Evolutionary conservation across 2,888 invertebrate genomes (phyloP), one percentile per base, ranked within the genome.

Genomic region (Mystacides longicornis): DNA sequence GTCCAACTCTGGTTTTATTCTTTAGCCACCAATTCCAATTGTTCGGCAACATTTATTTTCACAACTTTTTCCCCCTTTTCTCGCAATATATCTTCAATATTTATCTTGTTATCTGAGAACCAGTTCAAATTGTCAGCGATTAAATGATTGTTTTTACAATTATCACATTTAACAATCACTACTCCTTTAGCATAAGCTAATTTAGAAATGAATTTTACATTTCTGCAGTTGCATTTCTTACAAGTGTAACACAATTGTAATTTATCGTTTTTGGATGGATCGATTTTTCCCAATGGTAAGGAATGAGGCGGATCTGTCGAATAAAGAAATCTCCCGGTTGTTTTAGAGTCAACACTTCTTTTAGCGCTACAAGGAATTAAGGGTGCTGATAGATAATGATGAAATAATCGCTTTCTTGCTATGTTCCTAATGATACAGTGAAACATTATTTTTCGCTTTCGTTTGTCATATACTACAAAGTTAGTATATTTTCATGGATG

Each of bases 121-220:
- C 97, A 98, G 61, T 89, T 89, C 1, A 98, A 77, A 71, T 98
- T 95, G 68, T 98, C 97, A 0, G 97, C 97, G 62, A 98, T 96
- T 21, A 98, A 76, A 72, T 98, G 98, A 69, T 90, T 85, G 67
- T 91, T 95, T 47, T 81, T 72, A 68, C 97, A 97, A 0, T 89
- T 89, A 52, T 83, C 82, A 69, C 98, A 98, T 52, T 81, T 85
- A 0, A 96, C 90, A 62, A 98, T 91, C 0, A 98, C 93, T 11
- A 98, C 88, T 14, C 98, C 96, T 67, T 86, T 84, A 52, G 84
- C 77, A 67, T 97, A 96, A 0, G 93, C 89, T 18, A 81, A 66
- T 73, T 92, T 93, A 0, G 94, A 87, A 60, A 97, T 93, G 11
- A 81, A 77, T 69, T 93, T 89, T 1, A 80, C 73, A 67, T 88